phyloP scores from a whole-genome alignment of 2,113 vertebrate genomes.

The Platichthys stellatus region DNA sequence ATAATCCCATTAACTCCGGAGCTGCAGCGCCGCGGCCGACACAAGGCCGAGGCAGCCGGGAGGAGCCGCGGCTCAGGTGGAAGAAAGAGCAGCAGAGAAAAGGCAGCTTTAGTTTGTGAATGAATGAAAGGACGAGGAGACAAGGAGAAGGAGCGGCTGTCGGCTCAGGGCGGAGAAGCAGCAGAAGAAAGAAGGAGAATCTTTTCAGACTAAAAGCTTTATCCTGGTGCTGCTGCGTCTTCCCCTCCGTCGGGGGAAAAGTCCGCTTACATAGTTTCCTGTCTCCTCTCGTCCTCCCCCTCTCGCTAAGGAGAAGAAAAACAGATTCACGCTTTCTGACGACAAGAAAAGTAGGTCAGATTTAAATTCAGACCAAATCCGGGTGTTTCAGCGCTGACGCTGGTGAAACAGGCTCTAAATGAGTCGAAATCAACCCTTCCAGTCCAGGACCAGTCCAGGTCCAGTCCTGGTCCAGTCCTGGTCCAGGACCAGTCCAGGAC shows the following conservation, averaged over 20 bases:
- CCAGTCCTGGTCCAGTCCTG: too few relatives aligned
- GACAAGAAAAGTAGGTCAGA: constrained; percentile 66
- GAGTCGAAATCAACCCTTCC: too few relatives aligned
- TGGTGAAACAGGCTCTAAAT: constrained; percentile 11
- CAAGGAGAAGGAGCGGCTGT: constrained; percentile 28
- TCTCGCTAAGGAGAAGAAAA: constrained; percentile 38
- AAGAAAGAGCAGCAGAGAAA: constrained; percentile 36
- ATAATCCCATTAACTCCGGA: constrained; percentile 85
- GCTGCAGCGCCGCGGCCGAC: constrained; percentile 55
- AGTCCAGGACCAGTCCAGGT: too few relatives aligned
- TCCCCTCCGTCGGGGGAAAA: constrained; percentile 55
- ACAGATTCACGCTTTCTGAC: constrained; percentile 55
- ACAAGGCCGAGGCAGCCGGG: constrained; percentile 31
- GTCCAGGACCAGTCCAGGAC: too few relatives aligned
- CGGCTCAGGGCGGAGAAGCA: constrained; percentile 33
- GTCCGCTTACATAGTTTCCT: constrained; percentile 52
- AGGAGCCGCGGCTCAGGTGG: constrained; percentile 62
- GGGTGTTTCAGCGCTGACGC: constrained; percentile 14
- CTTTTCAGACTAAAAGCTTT: constrained; percentile 34
- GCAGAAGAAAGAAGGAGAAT: constrained; percentile 44
- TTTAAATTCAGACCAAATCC: constrained; percentile 54
- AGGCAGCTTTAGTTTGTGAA: constrained; percentile 59
- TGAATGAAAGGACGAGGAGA: constrained; percentile 40
- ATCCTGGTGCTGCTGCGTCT: constrained; percentile 51
- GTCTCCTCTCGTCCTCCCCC: not conserved